phyloP scores from a whole-genome alignment of 1,140 invertebrate genomes.

The Drosophila repletoides region DNA sequence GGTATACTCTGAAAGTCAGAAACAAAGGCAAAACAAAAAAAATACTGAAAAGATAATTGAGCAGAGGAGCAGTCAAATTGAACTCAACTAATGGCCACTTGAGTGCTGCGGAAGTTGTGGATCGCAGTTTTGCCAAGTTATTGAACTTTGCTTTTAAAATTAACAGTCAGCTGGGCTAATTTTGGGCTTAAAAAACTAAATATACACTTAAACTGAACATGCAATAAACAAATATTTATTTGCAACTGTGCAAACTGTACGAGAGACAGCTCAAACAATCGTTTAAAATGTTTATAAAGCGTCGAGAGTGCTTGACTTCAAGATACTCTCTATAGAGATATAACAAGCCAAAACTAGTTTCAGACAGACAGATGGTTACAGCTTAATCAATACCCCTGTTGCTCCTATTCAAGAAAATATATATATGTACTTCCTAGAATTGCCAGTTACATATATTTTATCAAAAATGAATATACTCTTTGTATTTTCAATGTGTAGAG shows the following conservation, averaged over 20 bases:
- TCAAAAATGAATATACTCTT: too few relatives aligned
- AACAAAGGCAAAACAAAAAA: not conserved
- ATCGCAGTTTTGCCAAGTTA: conserved; percentile 22
- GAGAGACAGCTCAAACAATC: not conserved
- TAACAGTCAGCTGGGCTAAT: conserved; percentile 25
- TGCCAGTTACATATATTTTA: too few relatives aligned
- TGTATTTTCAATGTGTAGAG: too few relatives aligned
- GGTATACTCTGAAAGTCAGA: not conserved
- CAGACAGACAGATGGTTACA: too few relatives aligned
- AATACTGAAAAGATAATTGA: conserved; percentile 16
- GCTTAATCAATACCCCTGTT: too few relatives aligned
- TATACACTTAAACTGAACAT: conserved; percentile 4
- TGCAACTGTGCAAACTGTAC: conserved; percentile 38
- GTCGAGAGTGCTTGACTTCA: too few relatives aligned
- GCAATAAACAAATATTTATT: conserved; percentile 44
- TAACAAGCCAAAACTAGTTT: too few relatives aligned
- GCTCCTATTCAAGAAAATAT: too few relatives aligned
- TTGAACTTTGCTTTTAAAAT: conserved; percentile 38
- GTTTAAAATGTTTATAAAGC: not conserved
- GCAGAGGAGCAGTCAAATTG: conserved; percentile 9
- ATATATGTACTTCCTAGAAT: too few relatives aligned
- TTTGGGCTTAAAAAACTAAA: conserved; percentile 8
- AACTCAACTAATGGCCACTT: conserved; percentile 21
- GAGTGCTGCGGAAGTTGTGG: conserved; percentile 22
- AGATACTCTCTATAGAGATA: too few relatives aligned